Evolutionary conservation across 2,888 invertebrate genomes (phyloP).

Genomic region (Leptopilina myrica): DNA sequence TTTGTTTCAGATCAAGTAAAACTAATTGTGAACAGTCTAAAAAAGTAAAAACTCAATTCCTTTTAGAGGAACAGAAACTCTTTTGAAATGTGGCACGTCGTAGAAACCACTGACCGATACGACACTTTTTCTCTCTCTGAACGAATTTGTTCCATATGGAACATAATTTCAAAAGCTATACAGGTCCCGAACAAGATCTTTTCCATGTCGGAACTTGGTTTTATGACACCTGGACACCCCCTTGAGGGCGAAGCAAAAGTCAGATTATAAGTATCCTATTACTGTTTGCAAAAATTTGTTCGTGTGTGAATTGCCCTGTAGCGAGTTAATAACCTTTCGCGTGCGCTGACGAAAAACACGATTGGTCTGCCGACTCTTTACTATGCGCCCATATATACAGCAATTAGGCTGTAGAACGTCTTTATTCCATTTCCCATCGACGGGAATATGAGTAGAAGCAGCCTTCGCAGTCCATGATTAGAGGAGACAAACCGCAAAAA

Average conservation of each 20-base stretch:
- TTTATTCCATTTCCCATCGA: conserved; percentile 61
- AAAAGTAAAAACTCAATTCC: conserved; percentile 6
- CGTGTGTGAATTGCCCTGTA: conserved; percentile 11
- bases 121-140: conserved; percentile 48
- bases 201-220: conserved; percentile 52
- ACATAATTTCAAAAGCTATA: conserved; percentile 46
- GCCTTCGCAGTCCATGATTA: conserved; percentile 70
- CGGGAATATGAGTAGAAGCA: conserved; percentile 56
- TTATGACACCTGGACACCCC: conserved; percentile 48
- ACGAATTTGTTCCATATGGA: conserved; percentile 59
- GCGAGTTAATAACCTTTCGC: conserved; percentile 18
- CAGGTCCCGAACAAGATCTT: conserved; percentile 36
- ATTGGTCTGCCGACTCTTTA: conserved; percentile 21
- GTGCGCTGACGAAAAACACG: conserved; percentile 5
- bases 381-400: conserved; percentile 63
- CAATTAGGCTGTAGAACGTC: conserved; percentile 71
- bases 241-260: conserved; percentile 30
- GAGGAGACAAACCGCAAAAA: conserved; percentile 63
- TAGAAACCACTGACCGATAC: not conserved
- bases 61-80: not conserved
- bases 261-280: conserved; percentile 46
- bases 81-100: conserved; percentile 12
- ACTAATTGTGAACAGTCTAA: conserved; percentile 15
- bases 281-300: conserved; percentile 42
- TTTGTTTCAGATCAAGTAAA: conserved; percentile 24